phyloP scores from a whole-genome alignment of 2,797 vertebrate genomes.

The Psittacula echo region DNA sequence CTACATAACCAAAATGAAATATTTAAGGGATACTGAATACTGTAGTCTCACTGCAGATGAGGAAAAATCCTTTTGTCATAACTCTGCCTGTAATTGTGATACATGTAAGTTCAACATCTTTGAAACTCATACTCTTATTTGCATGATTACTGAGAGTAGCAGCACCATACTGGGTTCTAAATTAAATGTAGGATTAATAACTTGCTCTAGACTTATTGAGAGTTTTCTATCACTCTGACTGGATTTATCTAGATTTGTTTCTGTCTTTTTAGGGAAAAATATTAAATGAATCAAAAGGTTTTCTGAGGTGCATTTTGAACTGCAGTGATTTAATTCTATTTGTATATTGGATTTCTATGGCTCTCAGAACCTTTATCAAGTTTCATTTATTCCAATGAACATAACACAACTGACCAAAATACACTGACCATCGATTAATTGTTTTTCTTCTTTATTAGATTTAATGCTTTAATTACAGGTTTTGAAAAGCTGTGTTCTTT shows the following conservation, averaged over 20 bases:
- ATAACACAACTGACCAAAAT: neutral
- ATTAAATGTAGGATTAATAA: constrained; percentile 58
- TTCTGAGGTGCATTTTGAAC: neutral
- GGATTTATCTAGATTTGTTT: constrained; percentile 4
- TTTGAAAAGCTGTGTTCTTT: neutral
- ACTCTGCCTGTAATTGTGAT: neutral
- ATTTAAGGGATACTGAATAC: neutral
- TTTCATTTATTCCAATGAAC: neutral
- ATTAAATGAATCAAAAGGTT: neutral
- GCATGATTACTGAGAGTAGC: neutral
- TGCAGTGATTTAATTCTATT: neutral
- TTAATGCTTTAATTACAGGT: neutral
- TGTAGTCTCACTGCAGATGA: constrained; percentile 19
- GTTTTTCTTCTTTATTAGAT: neutral
- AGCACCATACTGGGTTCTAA: constrained; percentile 45
- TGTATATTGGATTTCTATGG: neutral
- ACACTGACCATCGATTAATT: neutral
- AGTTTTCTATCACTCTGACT: neutral
- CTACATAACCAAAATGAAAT: constrained; percentile 22
- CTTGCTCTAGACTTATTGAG: constrained; percentile 17
- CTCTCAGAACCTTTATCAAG: neutral
- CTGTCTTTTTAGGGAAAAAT: neutral
- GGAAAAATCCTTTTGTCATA: neutral
- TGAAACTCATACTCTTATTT: constrained; percentile 29
- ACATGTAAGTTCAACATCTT: constrained; percentile 6